Percentiles rank a stretch among this genome's conserved stretches.
These are phyloP conservation scores for Xanthorhoe spadicearia DNA, from an alignment of 2,888 invertebrate genomes.

Conservation along the genomic window DNA sequence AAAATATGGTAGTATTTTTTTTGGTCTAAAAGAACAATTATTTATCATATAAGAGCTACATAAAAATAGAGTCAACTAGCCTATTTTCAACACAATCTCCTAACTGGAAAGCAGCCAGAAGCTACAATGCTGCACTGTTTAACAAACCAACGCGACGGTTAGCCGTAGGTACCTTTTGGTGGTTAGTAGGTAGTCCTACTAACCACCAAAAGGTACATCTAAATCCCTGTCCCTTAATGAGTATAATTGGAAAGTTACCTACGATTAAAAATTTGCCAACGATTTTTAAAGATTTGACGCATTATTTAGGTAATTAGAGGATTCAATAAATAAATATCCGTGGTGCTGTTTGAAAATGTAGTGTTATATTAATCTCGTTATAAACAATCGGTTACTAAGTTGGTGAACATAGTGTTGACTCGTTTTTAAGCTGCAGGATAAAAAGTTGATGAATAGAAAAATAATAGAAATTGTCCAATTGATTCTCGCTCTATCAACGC, in stretches of 20 bases:
- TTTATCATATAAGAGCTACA: too few species aligned
- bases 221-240: too few species aligned
- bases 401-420: conserved; percentile 16
- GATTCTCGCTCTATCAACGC: conserved; percentile 39
- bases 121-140: conserved; percentile 65
- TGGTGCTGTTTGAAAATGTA: too few species aligned
- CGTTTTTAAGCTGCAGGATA: conserved; percentile 14
- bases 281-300: too few species aligned
- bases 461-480: conserved; percentile 31
- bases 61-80: too few species aligned
- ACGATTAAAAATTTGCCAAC: too few species aligned
- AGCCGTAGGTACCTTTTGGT: not conserved
- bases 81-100: conserved; percentile 75
- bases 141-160: conserved; percentile 3
- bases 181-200: not conserved
- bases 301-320: too few species aligned
- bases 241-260: too few species aligned
- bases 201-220: too few species aligned
- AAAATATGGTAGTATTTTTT: too few species aligned
- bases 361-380: not conserved
- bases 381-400: conserved; percentile 5
- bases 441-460: conserved; percentile 21
- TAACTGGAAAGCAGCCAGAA: conserved; percentile 76
- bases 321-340: too few species aligned
- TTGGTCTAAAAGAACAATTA: too few species aligned